Percentiles rank a stretch among this genome's conserved stretches.
These are phyloP conservation scores for Echiichthys vipera DNA, from an alignment of 2,797 vertebrate genomes.

Conservation along the genomic window DNA sequence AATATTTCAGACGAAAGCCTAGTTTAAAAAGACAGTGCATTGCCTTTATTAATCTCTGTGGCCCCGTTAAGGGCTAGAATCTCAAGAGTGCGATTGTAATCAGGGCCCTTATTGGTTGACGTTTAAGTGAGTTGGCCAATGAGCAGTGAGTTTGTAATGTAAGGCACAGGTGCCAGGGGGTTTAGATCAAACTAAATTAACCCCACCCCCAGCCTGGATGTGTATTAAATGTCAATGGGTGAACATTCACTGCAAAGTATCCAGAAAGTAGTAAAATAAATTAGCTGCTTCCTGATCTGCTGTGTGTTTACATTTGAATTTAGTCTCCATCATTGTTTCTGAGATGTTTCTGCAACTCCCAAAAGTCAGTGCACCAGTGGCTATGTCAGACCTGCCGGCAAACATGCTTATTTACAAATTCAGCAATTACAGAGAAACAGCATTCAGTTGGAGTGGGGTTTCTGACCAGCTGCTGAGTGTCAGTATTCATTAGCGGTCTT, in stretches of 20 bases:
- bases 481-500: no score
- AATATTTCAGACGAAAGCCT: conserved; percentile 79
- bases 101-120: conserved; percentile 70
- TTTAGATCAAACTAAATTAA: conserved; percentile 31
- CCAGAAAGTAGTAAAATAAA: conserved; percentile 89
- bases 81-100: conserved; percentile 70
- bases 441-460: no score
- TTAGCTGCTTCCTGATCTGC: conserved; percentile 86
- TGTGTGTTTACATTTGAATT: conserved; percentile 21
- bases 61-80: conserved; percentile 52
- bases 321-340: not conserved
- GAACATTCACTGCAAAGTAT: conserved; percentile 77
- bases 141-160: conserved; percentile 65
- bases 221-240: conserved; percentile 74
- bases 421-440: not conserved
- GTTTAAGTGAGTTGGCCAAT: conserved; percentile 48
- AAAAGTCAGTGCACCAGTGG: no score
- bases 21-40: conserved; percentile 81
- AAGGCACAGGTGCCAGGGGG: conserved; percentile 35
- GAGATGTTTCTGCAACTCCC: not conserved
- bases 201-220: conserved; percentile 61
- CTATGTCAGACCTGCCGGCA: no score
- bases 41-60: conserved; percentile 82
- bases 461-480: no score
- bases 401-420: not conserved